Conservation (phyloP, 2,113 vertebrate species). For the Bos indicus region DNA sequence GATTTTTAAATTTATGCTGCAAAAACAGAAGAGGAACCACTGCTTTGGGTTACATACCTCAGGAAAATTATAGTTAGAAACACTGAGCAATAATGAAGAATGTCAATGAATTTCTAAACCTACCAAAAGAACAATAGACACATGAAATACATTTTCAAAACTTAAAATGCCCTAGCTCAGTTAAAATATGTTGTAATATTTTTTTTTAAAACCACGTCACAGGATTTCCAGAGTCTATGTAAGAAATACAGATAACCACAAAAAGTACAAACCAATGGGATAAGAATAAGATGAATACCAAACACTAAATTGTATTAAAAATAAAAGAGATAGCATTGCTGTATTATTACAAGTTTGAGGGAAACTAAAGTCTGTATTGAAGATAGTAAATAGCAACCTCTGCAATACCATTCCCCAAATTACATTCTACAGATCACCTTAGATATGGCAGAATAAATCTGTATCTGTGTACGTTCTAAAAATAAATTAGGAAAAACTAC, state of each 20-base stretch:
- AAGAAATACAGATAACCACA: neutral
- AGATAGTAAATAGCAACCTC: neutral
- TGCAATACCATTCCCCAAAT: neutral
- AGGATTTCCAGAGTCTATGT: neutral
- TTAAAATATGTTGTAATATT: neutral
- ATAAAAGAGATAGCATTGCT: neutral
- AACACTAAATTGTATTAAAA: slow-evolving; percentile 10
- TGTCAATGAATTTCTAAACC: neutral
- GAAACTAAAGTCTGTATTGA: neutral
- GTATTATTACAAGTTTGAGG: neutral
- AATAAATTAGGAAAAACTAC: neutral
- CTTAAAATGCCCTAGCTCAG: neutral
- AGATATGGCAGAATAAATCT: neutral
- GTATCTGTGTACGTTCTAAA: neutral
- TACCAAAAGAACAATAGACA: neutral
- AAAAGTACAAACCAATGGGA: neutral
- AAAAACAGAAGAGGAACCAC: neutral
- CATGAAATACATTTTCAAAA: neutral
- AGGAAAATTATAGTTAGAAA: neutral
- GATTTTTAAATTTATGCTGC: neutral
- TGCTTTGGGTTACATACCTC: neutral
- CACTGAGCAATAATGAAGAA: neutral
- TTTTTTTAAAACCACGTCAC: neutral
- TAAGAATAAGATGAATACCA: neutral
- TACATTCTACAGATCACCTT: neutral